phyloP scores from a whole-genome alignment of 2,797 vertebrate species.

The Aldrovandia affinis region DNA sequence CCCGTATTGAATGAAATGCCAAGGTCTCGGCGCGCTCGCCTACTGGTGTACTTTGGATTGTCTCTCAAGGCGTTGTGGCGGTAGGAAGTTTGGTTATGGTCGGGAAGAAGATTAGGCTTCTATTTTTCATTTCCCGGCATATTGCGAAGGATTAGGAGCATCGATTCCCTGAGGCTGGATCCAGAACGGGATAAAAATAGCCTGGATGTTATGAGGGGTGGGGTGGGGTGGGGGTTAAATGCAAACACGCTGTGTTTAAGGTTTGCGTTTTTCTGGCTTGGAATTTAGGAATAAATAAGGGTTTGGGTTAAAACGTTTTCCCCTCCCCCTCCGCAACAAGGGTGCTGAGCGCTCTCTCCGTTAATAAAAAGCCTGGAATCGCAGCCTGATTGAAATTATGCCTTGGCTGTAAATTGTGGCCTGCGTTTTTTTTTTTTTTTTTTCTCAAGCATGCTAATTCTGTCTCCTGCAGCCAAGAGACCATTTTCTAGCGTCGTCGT shows the following conservation, averaged over 20 bases:
- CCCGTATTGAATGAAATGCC: background rate
- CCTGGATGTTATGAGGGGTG: background rate
- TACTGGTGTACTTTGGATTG: background rate
- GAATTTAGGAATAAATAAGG: background rate
- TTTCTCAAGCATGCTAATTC: constrained; percentile 6
- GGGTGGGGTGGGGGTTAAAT: too few species aligned
- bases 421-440: too few species aligned
- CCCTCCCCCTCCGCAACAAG: background rate
- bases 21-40: background rate
- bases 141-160: background rate
- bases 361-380: background rate
- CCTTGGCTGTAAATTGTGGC: constrained; percentile 1
- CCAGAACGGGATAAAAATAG: constrained; percentile 12
- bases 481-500: background rate
- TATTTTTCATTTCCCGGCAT: constrained; percentile 15
- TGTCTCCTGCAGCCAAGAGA: background rate
- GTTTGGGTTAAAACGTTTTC: background rate
- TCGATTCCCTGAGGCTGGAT: background rate
- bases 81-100: background rate
- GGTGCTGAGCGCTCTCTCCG: background rate
- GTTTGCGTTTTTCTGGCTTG: background rate
- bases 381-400: background rate
- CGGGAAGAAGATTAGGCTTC: background rate
- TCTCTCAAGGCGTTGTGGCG: background rate
- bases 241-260: background rate